phyloP scores from a whole-genome alignment of 2,888 invertebrate genomes.

The Drosophila nr. perissopoda region DNA sequence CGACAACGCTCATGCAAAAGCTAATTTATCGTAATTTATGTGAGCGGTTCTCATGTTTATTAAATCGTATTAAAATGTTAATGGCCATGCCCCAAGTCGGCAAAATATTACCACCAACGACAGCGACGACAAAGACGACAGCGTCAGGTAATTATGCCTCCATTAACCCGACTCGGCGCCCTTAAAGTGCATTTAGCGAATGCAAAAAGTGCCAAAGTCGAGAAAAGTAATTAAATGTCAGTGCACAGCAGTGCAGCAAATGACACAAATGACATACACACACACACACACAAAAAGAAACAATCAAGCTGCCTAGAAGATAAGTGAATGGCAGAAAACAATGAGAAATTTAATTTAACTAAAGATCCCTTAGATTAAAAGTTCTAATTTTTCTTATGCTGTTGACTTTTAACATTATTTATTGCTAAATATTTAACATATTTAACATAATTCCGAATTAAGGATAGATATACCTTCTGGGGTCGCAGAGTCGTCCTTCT shows the following conservation, averaged over 20 bases:
- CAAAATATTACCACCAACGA: conserved; percentile 59
- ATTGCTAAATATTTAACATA: background rate
- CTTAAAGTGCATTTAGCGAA: conserved; percentile 71
- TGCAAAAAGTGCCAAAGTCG: conserved; percentile 60
- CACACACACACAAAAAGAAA: background rate
- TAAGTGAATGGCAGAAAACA: background rate
- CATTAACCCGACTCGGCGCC: conserved; percentile 63
- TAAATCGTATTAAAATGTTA: conserved; percentile 79
- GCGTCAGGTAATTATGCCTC: conserved; percentile 75
- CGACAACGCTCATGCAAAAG: conserved; percentile 65
- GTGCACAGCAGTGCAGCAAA: conserved; percentile 45
- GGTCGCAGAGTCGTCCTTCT: background rate
- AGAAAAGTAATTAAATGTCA: conserved; percentile 71
- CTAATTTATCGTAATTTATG: conserved; percentile 66
- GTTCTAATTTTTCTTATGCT: background rate
- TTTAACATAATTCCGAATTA: background rate
- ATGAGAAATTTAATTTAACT: background rate
- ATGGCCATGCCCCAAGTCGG: conserved; percentile 63
- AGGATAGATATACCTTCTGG: background rate
- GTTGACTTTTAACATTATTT: background rate
- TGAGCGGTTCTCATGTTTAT: conserved; percentile 63
- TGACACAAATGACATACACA: conserved; percentile 21
- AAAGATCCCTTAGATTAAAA: background rate
- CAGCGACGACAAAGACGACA: conserved; percentile 8
- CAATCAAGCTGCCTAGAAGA: background rate